A percentile compares a stretch with the other conserved stretches of the same genome.
phyloP scores from a whole-genome alignment of 2,888 invertebrate species.

The Eulithis testata region DNA sequence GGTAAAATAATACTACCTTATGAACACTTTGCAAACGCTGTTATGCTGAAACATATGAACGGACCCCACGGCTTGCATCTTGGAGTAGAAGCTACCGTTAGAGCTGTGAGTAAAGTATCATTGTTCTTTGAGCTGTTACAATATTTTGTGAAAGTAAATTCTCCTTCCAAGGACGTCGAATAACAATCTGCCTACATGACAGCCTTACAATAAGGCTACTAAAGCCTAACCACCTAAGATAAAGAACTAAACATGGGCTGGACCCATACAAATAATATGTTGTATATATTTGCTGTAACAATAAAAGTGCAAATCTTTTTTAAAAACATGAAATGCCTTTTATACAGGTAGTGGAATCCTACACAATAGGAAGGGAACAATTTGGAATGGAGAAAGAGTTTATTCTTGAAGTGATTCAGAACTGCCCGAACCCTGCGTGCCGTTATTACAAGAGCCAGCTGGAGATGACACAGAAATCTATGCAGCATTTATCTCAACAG shows the following conservation, averaged over 20 bases:
- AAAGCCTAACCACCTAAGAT: too few species aligned
- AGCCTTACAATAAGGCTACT: too few species aligned
- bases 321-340: background rate
- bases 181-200: too few species aligned
- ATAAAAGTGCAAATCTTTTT: too few species aligned
- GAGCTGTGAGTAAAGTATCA: conserved; percentile 86
- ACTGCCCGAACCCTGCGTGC: conserved; percentile 94
- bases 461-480: conserved; percentile 88
- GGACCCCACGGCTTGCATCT: conserved; percentile 94
- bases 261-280: too few species aligned
- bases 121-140: too few species aligned
- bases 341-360: conserved; percentile 90
- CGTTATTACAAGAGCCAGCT: conserved; percentile 94
- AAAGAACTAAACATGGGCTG: too few species aligned
- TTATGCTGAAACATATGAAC: conserved; percentile 96
- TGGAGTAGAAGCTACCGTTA: conserved; percentile 92
- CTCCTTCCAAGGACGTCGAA: too few species aligned
- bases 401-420: conserved; percentile 94
- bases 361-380: conserved; percentile 92
- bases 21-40: conserved; percentile 95
- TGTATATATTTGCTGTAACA: too few species aligned
- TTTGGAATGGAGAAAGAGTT: conserved; percentile 96
- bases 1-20: conserved; percentile 95
- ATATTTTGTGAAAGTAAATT: too few species aligned
- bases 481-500: conserved; percentile 87